These are phyloP conservation scores for Astropecten irregularis DNA, from an alignment of 53 echinoderm and acorn worm genomes.

Conservation along the genomic window DNA sequence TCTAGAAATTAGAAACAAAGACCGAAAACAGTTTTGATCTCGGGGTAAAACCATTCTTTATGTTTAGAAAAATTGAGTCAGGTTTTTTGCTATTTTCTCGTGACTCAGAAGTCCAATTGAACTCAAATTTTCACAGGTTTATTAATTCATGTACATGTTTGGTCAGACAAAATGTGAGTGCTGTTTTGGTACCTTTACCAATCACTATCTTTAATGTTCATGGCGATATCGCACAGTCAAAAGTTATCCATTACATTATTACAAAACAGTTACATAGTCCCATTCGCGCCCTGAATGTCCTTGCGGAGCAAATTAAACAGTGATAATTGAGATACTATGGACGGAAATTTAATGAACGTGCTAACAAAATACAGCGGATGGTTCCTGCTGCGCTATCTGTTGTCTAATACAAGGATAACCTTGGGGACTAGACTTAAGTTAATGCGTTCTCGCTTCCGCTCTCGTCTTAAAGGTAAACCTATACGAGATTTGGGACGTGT, in stretches of 20 bases:
- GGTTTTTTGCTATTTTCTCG: too few species aligned
- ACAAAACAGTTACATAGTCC: conserved; percentile 38
- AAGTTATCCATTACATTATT: conserved; percentile 25
- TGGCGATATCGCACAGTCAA: conserved; percentile 14
- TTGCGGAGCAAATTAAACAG: conserved; percentile 51
- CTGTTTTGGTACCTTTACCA: too few species aligned
- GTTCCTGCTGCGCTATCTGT: background rate
- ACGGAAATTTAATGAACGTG: conserved; percentile 45
- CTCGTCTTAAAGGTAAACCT: too few species aligned
- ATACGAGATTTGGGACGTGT: too few species aligned
- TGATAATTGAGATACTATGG: conserved; percentile 25
- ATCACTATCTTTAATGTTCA: conserved; percentile 4
- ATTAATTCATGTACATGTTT: too few species aligned
- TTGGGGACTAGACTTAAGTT: background rate
- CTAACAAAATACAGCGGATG: conserved; percentile 10
- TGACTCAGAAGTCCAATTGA: too few species aligned
- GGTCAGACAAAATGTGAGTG: too few species aligned
- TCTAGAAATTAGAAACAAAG: too few species aligned
- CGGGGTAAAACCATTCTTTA: too few species aligned
- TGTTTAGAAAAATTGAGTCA: too few species aligned
- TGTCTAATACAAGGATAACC: background rate
- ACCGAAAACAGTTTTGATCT: too few species aligned
- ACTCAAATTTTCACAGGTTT: too few species aligned
- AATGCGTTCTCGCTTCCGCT: background rate
- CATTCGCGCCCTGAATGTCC: conserved; percentile 42